Evolutionary conservation across 2,113 vertebrate species (phyloP), one percentile per base, ranked within the genome.

Genomic region (Gallinago media): DNA sequence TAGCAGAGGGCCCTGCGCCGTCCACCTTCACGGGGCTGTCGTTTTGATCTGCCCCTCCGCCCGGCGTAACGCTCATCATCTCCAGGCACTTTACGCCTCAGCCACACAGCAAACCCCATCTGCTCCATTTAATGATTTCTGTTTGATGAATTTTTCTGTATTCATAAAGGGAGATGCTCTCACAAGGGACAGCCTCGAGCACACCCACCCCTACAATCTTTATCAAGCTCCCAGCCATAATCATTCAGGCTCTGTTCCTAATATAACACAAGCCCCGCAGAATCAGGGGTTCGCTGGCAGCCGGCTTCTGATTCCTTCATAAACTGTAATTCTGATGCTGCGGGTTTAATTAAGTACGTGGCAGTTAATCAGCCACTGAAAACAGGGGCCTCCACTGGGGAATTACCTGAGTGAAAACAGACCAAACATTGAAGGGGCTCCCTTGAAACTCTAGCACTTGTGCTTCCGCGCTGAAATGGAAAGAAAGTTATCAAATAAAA

Each of bases 341-440:
- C 96, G 96, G 98, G 87, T 97, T 98, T 98, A 98, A 98, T 99
- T 98, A 99, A 99, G 98, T 98, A 98, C 75, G 92, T 98, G 97
- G 98, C 96, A 98, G 98, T 98, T 98, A 98, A 98, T 98, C 98
- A 98, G 97, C 98, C 97, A 97, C 97, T 95, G 97, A 97, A 98
- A 98, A 98, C 96, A 97, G 97, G 92, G 94, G 91, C 96, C 92
- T 96, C 76, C 91, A 27, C 96, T 95, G 96, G 98, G 96, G 97
- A 96, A 97, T 98, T 83, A 93, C 95, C 94, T 96, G 97, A 66
- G 83, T 68, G 86, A 77, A 94, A 83, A 71, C 78, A 89, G 92
- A 82, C 85, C 78, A 91, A 96, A 96, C 75, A 36, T 88, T 83
- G 84, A 94, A 97, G 82, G 88, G 73, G 87, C 72, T 96, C 93